These are phyloP conservation scores for Cheilosia pagana DNA, from an alignment of 2,888 invertebrate genomes.

Conservation along the genomic window DNA sequence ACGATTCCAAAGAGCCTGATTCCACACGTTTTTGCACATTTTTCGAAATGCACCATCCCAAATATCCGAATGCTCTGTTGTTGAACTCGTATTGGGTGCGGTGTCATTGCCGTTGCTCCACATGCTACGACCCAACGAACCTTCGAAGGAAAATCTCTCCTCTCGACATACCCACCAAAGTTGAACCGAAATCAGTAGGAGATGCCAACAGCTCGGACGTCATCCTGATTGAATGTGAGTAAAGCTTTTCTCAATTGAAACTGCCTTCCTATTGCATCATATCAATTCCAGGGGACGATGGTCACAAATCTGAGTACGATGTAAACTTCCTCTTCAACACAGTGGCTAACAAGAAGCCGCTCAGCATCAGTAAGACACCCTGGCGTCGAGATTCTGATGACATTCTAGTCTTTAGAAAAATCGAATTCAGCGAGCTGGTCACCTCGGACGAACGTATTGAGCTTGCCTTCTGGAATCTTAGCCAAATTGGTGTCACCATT, in stretches of 20 bases:
- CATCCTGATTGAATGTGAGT: conserved; percentile 84
- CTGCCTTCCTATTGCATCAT: background rate
- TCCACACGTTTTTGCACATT: background rate
- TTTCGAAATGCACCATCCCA: conserved; percentile 29
- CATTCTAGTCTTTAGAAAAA: background rate
- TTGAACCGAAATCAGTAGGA: conserved; percentile 80
- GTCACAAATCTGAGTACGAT: conserved; percentile 82
- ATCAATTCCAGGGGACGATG: conserved; percentile 85
- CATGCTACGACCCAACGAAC: conserved; percentile 85
- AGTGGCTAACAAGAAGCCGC: background rate
- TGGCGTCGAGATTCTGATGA: conserved; percentile 4
- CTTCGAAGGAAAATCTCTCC: conserved; percentile 85
- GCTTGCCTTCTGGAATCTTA: conserved; percentile 82
- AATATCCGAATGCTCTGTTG: conserved; percentile 43
- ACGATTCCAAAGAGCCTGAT: background rate
- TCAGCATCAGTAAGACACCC: background rate
- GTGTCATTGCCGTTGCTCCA: conserved; percentile 83
- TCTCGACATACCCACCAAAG: conserved; percentile 84
- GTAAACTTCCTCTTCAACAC: conserved; percentile 29
- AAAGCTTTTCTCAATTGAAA: background rate
- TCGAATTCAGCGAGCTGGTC: conserved; percentile 27
- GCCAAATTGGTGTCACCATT: conserved; percentile 76
- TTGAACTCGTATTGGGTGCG: conserved; percentile 77
- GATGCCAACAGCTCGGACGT: conserved; percentile 78
- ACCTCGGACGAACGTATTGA: conserved; percentile 80